Evolutionary conservation across 53 echinoderm and acorn worm genomes (phyloP), one percentile per base, ranked within the genome.

Genomic region (Zoroaster sp.): DNA sequence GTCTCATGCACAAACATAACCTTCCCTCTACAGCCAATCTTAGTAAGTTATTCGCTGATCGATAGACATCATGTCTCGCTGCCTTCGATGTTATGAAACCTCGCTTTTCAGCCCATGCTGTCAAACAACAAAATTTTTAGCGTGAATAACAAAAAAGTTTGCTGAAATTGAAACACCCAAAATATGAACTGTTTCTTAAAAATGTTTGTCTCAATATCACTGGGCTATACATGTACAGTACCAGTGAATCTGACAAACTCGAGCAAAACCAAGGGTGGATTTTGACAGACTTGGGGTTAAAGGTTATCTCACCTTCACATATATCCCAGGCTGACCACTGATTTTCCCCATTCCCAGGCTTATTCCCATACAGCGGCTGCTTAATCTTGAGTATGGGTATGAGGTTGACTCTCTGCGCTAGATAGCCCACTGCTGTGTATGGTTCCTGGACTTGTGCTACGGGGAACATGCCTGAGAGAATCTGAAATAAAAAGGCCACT

Each of bases 61-160:
- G 83, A 80, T 98, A 98, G 15, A 90, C 91, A 40, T 98, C 99
- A 23, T 87, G 89, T 36, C 99, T 94, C 8, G 94, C 95, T 49
- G 99, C 99, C 39, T 98, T 98, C 14, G 95, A 93, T 17, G 99
- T 98, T 63, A 98, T 91, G 83, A 98, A 98, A 12, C 99, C 94
- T 20, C 99, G 88, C 69, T 98, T 98, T 88, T 94, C 96, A 33
- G 99, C 95, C 99, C 99, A 98, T 9, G 92, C 99, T 98, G 81
- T 34, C 34, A 69, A 55, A 28, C 14, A 36, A 88, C 1, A 79
- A 35, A 42, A 25, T 32, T 33, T 40, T 51, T 28, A 1, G 23
- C 14, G 40, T 14, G 39, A 25, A 85, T 9, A 32, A 1, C 55
- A 32, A n/a, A 21, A 88, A 9, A n/a, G n/a, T n/a, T n/a, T n/a